phyloP scores from a whole-genome alignment of 1,140 invertebrate species.

The Schlechtendalia chinensis region DNA sequence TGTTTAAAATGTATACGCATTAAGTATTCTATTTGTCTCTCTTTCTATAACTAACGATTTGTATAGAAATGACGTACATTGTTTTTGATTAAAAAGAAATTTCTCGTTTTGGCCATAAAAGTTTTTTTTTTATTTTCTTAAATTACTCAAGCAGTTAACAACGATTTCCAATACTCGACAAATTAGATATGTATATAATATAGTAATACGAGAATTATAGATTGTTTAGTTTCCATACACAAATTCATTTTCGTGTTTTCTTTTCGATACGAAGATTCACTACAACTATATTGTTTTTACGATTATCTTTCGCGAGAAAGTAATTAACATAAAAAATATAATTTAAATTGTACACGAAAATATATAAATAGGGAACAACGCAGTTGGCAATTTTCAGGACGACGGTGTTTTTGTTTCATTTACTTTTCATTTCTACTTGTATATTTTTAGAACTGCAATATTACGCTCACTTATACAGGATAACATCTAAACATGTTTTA shows the following conservation, averaged over 20 bases:
- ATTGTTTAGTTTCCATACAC: not conserved
- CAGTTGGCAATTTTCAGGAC: slow-evolving; percentile 29
- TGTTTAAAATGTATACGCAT: too few relatives aligned
- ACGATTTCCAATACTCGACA: not conserved
- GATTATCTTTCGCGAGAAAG: not conserved
- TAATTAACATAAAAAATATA: not conserved
- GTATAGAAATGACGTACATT: too few relatives aligned
- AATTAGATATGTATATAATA: not conserved
- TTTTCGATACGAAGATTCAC: not conserved
- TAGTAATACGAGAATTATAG: not conserved
- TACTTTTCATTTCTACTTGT: not conserved
- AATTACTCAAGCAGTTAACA: slow-evolving; percentile 2
- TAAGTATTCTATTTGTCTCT: too few relatives aligned
- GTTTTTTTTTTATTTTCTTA: not conserved
- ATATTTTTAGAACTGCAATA: slow-evolving; percentile 8
- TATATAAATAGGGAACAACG: not conserved
- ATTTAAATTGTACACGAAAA: not conserved
- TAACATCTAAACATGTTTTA: not conserved
- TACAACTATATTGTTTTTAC: not conserved
- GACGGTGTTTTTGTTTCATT: not conserved
- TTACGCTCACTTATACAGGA: not conserved
- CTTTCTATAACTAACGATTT: too few relatives aligned
- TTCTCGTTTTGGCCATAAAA: not conserved
- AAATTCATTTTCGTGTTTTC: not conserved
- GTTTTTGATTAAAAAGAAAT: not conserved